A percentile compares a stretch with the other conserved stretches of the same genome.
Conservation (phyloP, 2,888 invertebrate species). For the Orthonevra nobilis region DNA sequence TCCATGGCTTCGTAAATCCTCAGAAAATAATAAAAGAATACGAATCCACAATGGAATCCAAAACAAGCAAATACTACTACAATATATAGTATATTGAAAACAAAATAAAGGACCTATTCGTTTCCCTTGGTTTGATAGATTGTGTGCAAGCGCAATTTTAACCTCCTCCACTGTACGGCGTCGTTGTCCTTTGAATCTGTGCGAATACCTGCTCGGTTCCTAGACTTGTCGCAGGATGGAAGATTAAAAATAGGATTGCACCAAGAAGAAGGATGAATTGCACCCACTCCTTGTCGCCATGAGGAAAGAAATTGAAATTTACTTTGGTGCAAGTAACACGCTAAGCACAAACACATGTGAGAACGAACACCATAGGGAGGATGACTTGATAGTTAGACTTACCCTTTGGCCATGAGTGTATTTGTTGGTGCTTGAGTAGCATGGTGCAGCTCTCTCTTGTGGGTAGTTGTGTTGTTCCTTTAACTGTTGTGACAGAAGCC, state of each 20-base stretch:
- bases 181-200: slow-evolving; percentile 3
- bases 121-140: slow-evolving; percentile 55
- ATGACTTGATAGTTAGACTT: no score
- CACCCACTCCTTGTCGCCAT: background rate
- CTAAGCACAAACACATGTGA: no score
- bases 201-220: slow-evolving; percentile 2
- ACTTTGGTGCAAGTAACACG: no score
- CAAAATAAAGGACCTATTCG: slow-evolving; percentile 52
- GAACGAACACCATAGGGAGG: no score
- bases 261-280: slow-evolving; percentile 18
- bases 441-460: slow-evolving; percentile 78
- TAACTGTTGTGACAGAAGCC: slow-evolving; percentile 78
- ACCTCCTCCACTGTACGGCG: background rate
- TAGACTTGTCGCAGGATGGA: slow-evolving; percentile 3
- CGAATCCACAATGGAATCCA: slow-evolving; percentile 58
- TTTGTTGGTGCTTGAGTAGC: slow-evolving; percentile 77
- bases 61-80: slow-evolving; percentile 58
- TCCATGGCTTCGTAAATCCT: background rate
- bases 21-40: slow-evolving; percentile 20
- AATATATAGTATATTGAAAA: slow-evolving; percentile 65
- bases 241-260: slow-evolving; percentile 54
- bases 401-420: slow-evolving; percentile 80
- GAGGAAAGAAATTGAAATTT: background rate
- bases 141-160: slow-evolving; percentile 29
- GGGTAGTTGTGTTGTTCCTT: slow-evolving; percentile 74